Evolutionary conservation across 2,888 invertebrate species (phyloP).

Genomic region (Rotaria sp.): DNA sequence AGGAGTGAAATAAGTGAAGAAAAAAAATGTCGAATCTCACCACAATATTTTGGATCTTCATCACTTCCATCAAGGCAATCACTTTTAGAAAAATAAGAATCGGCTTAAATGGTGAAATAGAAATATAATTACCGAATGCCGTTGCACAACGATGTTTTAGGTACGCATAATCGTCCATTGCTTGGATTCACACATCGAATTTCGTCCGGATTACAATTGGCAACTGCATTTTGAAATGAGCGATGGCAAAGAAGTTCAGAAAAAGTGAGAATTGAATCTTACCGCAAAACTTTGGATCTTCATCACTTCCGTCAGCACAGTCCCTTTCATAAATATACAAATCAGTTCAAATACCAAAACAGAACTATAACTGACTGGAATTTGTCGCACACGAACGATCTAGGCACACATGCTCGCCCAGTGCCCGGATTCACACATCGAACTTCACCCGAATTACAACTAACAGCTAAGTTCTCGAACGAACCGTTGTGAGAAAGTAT

Average conservation of each 20-base stretch:
- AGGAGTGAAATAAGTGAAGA: neutral
- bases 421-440: neutral
- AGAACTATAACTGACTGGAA: neutral
- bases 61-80: neutral
- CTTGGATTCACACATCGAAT: too few relatives aligned
- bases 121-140: neutral
- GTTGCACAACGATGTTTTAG: neutral
- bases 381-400: neutral
- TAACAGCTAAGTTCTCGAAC: neutral
- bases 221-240: neutral
- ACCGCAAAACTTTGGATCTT: neutral
- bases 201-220: too few relatives aligned
- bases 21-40: neutral
- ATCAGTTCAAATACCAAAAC: neutral
- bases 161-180: too few relatives aligned
- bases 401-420: neutral
- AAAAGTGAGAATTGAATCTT: neutral
- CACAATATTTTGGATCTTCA: neutral
- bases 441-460: neutral
- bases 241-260: neutral
- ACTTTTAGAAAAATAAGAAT: neutral
- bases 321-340: neutral
- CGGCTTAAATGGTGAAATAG: neutral
- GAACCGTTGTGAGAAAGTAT: neutral
- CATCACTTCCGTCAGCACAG: neutral